Percentiles rank a stretch among this genome's conserved stretches.
These are phyloP conservation scores for Drosophila pallidifrons DNA, from an alignment of 1,140 invertebrate genomes.

Conservation along the genomic window DNA sequence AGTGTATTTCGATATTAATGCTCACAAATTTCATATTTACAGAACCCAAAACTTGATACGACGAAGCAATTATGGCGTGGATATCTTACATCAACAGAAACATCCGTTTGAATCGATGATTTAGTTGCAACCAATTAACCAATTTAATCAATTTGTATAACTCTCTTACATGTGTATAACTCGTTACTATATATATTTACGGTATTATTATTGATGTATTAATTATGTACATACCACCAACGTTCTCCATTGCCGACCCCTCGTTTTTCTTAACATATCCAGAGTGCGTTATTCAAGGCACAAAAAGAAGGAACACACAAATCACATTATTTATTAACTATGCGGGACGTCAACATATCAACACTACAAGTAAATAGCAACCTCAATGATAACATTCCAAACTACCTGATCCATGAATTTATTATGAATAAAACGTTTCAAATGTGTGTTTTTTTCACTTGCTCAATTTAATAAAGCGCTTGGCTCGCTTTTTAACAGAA, in stretches of 20 bases:
- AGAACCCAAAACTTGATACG: slow-evolving; percentile 83
- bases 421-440: slow-evolving; percentile 54
- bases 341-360: slow-evolving; percentile 40
- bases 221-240: slow-evolving; percentile 49
- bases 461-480: too few species aligned
- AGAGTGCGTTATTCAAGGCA: slow-evolving; percentile 47
- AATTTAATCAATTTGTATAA: slow-evolving; percentile 48
- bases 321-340: slow-evolving; percentile 10
- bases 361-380: slow-evolving; percentile 6
- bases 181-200: slow-evolving; percentile 34
- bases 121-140: slow-evolving; percentile 40
- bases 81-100: slow-evolving; percentile 83
- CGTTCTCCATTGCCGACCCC: slow-evolving; percentile 31
- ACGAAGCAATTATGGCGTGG: slow-evolving; percentile 81
- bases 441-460: slow-evolving; percentile 34
- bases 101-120: slow-evolving; percentile 83
- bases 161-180: slow-evolving; percentile 36
- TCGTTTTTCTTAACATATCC: not conserved
- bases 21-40: slow-evolving; percentile 54
- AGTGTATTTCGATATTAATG: slow-evolving; percentile 26
- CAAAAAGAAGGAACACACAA: slow-evolving; percentile 55
- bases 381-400: slow-evolving; percentile 16
- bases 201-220: slow-evolving; percentile 49
- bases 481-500: too few species aligned
- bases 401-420: slow-evolving; percentile 37